Base-by-base conservation (phyloP, 2,113 vertebrate species). In the Casuarius casuarius region DNA sequence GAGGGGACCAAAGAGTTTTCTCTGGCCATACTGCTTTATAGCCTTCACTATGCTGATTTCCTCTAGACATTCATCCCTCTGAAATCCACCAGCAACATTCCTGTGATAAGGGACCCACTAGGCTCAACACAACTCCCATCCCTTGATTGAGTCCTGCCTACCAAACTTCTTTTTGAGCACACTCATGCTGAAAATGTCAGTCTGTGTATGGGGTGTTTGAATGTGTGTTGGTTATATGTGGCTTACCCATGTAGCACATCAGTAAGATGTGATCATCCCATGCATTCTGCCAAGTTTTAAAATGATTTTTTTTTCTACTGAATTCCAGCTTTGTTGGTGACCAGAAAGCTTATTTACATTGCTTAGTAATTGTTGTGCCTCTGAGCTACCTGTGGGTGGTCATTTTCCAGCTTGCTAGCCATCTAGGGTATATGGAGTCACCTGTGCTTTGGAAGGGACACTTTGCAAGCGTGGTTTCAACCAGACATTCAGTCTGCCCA, bases 121-220 rank as follows among this genome's bases (percentile, higher is more conserved):
- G 25, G 14, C 68, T 49, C 40, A 26, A 1, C 17, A 14, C 16
- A 13, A 10, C 3, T 87, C 70, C 28, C 33, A 49, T 5, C 12
- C 4, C 9, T 83, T 1, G 1, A 4, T 0, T 59, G 62, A 54
- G 56, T 67, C 49, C 84, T 94, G 21, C 23, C 33, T 31, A 14
- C 40, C 21, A 4, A 74, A 71, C 0, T 0, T 5, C 9, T 6
- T 56, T 56, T 29, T 33, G 56, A 31, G 29, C 56, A 58, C 31
- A 29, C 16, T 58, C 29, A 58, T 58, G 56, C 16, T 58, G 56
- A 18, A 58, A 58, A 58, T 58, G 26, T 56, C 26, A 56, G 52
- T 28, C 26, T 15, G 26, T 56, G 52, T 29, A 58, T 58, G 56
- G 29, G 29, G 9, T 58, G 28, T 58, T 31, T 58, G 56, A 58